Conservation (phyloP, 1,140 invertebrate species). For the Nasonia vitripennis region DNA sequence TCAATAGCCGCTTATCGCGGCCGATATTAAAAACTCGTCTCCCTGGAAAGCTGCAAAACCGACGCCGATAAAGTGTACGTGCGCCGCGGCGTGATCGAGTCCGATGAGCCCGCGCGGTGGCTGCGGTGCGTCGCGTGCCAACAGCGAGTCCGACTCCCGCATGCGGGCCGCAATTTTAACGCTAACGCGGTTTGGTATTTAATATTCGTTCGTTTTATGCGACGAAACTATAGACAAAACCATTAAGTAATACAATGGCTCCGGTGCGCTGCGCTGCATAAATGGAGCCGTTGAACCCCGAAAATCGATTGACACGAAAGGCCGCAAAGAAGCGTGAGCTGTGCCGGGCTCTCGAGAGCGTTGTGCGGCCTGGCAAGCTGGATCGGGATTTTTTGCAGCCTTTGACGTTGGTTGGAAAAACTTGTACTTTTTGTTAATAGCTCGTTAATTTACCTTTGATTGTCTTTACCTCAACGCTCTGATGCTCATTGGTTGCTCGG, state of each 20-base stretch:
- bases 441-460: not conserved
- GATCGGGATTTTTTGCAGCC: not conserved
- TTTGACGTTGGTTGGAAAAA: not conserved
- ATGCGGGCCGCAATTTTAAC: conserved; percentile 5
- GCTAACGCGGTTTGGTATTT: not conserved
- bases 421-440: not conserved
- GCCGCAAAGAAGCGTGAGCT: conserved; percentile 15
- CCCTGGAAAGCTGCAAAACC: not conserved
- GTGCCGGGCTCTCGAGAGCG: not conserved
- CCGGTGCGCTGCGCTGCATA: not conserved
- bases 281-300: conserved; percentile 45
- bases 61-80: not conserved
- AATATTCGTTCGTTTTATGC: conserved; percentile 18
- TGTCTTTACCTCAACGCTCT: no score
- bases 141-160: no score
- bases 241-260: conserved; percentile 37
- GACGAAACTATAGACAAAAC: conserved; percentile 31
- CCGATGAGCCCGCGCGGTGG: not conserved
- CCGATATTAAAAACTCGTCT: not conserved
- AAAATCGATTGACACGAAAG: conserved; percentile 50
- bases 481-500: no score
- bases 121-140: no score
- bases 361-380: not conserved
- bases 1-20: no score
- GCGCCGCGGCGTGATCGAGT: not conserved